phyloP scores from a whole-genome alignment of 2,888 invertebrate species.

The Rosalia funebris region DNA sequence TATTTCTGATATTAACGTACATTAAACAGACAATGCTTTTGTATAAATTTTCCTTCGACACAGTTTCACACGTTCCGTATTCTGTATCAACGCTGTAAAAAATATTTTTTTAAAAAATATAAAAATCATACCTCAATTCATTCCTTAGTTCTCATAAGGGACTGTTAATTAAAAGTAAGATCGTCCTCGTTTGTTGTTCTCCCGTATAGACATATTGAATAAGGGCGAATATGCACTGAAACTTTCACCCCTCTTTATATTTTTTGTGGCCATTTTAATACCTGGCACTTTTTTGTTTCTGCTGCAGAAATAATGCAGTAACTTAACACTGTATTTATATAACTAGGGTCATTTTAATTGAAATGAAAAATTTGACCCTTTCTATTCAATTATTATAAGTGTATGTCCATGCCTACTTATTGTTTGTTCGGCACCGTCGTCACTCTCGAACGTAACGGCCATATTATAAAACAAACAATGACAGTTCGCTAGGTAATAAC shows the following conservation, averaged over 20 bases:
- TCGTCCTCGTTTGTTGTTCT: slow-evolving; percentile 12
- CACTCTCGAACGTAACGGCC: slow-evolving; percentile 3
- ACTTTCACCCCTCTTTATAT: slow-evolving; percentile 34
- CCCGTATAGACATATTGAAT: background rate
- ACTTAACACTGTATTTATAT: slow-evolving; percentile 52
- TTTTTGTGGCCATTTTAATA: slow-evolving; percentile 47
- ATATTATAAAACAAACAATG: slow-evolving; percentile 1
- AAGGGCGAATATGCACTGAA: slow-evolving; percentile 19
- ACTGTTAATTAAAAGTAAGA: slow-evolving; percentile 25
- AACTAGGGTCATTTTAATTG: slow-evolving; percentile 52
- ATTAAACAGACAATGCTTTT: too few species aligned
- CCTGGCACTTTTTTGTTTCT: slow-evolving; percentile 48
- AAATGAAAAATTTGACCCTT: slow-evolving; percentile 49
- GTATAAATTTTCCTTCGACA: too few species aligned
- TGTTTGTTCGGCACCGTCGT: slow-evolving; percentile 22
- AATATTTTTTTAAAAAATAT: slow-evolving; percentile 21
- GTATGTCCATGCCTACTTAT: slow-evolving; percentile 38
- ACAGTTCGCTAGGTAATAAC: too few species aligned
- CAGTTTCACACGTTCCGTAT: slow-evolving; percentile 14
- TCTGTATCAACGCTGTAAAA: background rate
- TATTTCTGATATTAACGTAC: too few species aligned
- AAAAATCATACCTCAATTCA: slow-evolving; percentile 16
- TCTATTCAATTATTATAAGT: slow-evolving; percentile 27
- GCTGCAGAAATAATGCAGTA: slow-evolving; percentile 46
- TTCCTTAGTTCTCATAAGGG: slow-evolving; percentile 1